phyloP scores from a whole-genome alignment of 2,113 vertebrate species.

The Callipepla californica region DNA sequence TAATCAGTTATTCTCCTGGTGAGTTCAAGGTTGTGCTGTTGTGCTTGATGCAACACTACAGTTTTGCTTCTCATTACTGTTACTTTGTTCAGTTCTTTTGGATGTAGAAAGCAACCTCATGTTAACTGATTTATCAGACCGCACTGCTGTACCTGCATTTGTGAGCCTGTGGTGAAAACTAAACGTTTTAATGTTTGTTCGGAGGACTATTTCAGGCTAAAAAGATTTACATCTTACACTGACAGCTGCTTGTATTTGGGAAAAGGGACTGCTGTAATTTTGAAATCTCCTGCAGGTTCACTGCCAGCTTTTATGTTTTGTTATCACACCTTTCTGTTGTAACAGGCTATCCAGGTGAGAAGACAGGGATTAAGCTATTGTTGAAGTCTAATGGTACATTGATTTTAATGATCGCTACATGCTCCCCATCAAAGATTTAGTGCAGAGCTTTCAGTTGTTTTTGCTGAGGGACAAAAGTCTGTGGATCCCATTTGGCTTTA shows the following conservation, averaged over 20 bases:
- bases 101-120: not conserved
- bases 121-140: not conserved
- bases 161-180: not conserved
- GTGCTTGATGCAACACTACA: not conserved
- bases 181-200: not conserved
- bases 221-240: not conserved
- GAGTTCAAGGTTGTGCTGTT: not conserved
- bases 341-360: not conserved
- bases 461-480: slow-evolving; percentile 6
- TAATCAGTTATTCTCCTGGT: not conserved
- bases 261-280: not conserved
- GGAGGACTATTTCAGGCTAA: not conserved
- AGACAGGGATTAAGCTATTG: not conserved
- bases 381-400: not conserved
- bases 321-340: not conserved
- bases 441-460: not conserved
- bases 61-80: not conserved
- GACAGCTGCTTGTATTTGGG: not conserved
- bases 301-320: not conserved
- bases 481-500: not conserved
- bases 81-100: not conserved
- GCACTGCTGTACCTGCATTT: not conserved
- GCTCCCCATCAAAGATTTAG: not conserved
- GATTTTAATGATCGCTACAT: not conserved
- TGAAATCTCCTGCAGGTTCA: not conserved